Base-by-base conservation (phyloP, 1,140 invertebrate genomes). In the Philopotamus ludificatus region DNA sequence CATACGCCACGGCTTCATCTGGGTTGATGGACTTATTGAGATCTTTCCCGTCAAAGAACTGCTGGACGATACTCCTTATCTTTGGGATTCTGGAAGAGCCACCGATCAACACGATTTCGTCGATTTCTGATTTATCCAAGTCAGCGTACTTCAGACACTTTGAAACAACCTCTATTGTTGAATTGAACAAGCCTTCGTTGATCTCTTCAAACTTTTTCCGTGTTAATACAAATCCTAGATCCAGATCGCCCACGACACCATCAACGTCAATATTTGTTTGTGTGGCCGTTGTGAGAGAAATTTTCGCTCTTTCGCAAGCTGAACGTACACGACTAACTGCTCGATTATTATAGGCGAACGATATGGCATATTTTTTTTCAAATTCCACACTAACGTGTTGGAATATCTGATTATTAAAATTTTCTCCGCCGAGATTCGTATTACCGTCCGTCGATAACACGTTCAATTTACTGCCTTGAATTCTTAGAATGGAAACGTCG, bases 61-160 rank as follows among this genome's bases (percentile, higher is more conserved):
- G n/a, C n/a, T n/a, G n/a, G n/a, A n/a, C n/a, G n/a, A n/a, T n/a
- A n/a, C n/a, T n/a, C n/a, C n/a, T n/a, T n/a, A n/a, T n/a, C n/a
- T n/a, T n/a, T n/a, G 1, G 86, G 86, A 87, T 86, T 18, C 90
- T 81, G 7, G 88, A 92, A 0, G 89, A 91, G 15, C 90, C 90
- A 16, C 90, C 90, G 16, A 92, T 90, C 12, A 93, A 79, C 1
- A 92, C 88, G 8, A 93, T 86, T 66, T 93, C 90, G 72, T 92
- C 81, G 63, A 92, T 89, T 8, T 77, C 74, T 41, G 72, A 72
- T 71, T 89, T 89, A 74, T 88, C 85, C 62, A 89, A 65, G 73
- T 89, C 88, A 34, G 87, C 86, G 74, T 92, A 89, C 23, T 83
- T 79, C 26, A 93, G 74, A 15, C 90, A 85, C 66, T 87, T 87